Evolutionary conservation across 2,113 vertebrate species (phyloP), one percentile per base, ranked within the genome.

Genomic region (Phaetusa simplex): DNA sequence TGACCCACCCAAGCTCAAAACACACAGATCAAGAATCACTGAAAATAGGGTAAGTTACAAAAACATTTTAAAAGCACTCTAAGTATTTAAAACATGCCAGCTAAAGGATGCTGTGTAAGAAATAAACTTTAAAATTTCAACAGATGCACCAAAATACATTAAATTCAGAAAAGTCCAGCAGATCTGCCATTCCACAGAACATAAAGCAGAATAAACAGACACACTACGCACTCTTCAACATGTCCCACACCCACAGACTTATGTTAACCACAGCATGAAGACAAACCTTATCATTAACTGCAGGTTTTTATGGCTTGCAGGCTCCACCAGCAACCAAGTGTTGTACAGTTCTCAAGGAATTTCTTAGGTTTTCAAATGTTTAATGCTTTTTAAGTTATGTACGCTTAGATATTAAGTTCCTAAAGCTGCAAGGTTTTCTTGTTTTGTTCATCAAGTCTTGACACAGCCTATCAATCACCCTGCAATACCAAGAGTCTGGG

Each of bases 261-360:
- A 32, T 2, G 22, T 23, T 20, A 87, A 52, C 82, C 32, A 2
- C 65, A 58, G 47, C 69, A 56, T 4, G 6, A 77, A 84, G 61
- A 69, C 89, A 94, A 92, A 56, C 77, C 86, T 91, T 84, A 91
- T 84, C 93, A 62, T 38, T 74, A 74, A 78, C 69, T 67, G 86
- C 91, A 94, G 61, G 38, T 82, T 87, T 90, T 59, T 61, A 81
- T 30, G 61, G 61, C 30, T 91, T 56, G 23, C 42, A 89, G 65
- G 38, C 83, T 87, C 59, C 56, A 47, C 38, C 64, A 82, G 52
- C 59, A 82, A 62, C 77, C 32, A 81, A 66, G 42, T 1, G 2
- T 45, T n/a, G 6, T 21, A 74, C 24, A 42, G 2, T 24, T 77
- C 50, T 74, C 66, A 65, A 85, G 38, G 30, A 88, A 89, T 61